These are phyloP conservation scores for Hassar affinis DNA, from an alignment of 2,113 vertebrate genomes.

Conservation along the genomic window DNA sequence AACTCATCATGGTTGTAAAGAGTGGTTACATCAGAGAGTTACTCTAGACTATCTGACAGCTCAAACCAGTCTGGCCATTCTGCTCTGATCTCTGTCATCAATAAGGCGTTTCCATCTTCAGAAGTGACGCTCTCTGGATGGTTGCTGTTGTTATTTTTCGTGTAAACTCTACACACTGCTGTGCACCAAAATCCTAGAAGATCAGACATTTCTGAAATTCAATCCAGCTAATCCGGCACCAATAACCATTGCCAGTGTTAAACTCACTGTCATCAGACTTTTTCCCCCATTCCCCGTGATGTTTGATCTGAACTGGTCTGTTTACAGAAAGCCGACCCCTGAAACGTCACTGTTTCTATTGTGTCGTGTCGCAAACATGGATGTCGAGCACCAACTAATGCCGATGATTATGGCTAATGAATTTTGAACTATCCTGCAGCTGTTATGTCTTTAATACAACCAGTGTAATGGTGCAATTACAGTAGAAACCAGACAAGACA, in stretches of 20 bases:
- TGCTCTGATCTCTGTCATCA: background rate
- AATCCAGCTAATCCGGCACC: background rate
- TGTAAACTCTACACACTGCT: background rate
- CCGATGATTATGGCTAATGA: background rate
- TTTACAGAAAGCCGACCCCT: too few species aligned
- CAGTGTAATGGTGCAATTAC: background rate
- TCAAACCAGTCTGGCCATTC: background rate
- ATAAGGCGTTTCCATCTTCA: background rate
- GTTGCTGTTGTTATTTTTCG: background rate
- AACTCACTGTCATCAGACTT: background rate
- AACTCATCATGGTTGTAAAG: background rate
- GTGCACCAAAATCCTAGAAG: background rate
- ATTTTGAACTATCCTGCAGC: background rate
- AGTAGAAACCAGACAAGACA: background rate
- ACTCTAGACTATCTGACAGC: background rate
- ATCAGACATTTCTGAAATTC: background rate
- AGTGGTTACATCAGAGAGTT: background rate
- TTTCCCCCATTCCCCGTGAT: too few species aligned
- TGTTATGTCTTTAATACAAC: background rate
- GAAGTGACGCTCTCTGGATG: background rate
- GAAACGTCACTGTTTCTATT: background rate
- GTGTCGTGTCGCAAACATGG: background rate
- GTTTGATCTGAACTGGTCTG: too few species aligned
- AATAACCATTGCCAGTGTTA: background rate
- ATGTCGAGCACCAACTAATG: background rate